A percentile compares a stretch with the other conserved stretches of the same genome.
Evolutionary conservation across 2,113 vertebrate species (phyloP).

Genomic region (Murina feae): DNA sequence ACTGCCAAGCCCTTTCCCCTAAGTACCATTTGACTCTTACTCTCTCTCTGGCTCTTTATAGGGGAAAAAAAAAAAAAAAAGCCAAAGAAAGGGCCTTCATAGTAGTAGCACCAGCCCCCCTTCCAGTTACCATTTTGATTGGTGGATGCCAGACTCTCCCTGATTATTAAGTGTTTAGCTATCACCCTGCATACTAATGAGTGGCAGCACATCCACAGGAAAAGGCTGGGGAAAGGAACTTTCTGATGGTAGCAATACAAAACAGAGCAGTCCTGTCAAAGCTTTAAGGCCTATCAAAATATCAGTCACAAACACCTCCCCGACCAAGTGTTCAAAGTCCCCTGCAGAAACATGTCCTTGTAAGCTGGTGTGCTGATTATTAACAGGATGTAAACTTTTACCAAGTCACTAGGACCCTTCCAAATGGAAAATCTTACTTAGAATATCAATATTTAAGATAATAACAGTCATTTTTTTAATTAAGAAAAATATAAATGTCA

Average conservation of each 20-base stretch:
- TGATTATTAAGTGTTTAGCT: not conserved
- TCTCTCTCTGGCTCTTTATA: not conserved
- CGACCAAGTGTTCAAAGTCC: not conserved
- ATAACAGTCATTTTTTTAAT: not conserved
- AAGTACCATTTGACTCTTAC: not conserved
- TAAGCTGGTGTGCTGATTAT: not conserved
- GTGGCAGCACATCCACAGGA: not conserved
- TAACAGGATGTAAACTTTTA: not conserved
- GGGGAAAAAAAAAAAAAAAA: too few species aligned
- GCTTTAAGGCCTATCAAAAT: not conserved
- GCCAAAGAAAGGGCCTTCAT: too few species aligned
- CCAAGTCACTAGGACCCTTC: not conserved
- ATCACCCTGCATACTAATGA: not conserved
- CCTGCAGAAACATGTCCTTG: not conserved
- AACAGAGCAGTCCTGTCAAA: not conserved
- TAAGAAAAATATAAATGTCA: not conserved
- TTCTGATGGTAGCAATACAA: not conserved
- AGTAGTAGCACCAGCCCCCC: not conserved
- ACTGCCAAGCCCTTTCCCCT: not conserved
- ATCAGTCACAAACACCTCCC: not conserved
- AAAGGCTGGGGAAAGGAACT: not conserved
- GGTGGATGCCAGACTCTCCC: not conserved
- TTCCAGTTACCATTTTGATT: not conserved
- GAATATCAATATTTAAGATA: not conserved
- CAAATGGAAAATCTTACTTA: not conserved